Evolutionary conservation across 2,888 invertebrate genomes (phyloP).

Genomic region (Ferdinandea cuprea): DNA sequence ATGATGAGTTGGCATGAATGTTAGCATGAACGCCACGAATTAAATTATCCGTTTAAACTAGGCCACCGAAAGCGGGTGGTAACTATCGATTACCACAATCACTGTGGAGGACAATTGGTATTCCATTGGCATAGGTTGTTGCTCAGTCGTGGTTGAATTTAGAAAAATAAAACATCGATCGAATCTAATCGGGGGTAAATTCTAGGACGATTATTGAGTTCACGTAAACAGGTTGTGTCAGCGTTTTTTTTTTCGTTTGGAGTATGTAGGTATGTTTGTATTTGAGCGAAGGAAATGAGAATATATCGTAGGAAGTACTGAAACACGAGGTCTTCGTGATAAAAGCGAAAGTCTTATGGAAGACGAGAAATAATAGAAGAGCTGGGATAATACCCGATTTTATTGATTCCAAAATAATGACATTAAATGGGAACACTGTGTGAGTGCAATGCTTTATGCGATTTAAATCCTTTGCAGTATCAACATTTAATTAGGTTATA

Average conservation of each 20-base stretch:
- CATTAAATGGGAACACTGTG: too few species aligned
- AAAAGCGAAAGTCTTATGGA: too few species aligned
- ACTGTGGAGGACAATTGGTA: not conserved
- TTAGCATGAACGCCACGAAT: conserved; percentile 16
- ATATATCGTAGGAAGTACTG: too few species aligned
- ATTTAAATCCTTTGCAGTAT: too few species aligned
- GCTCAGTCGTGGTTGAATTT: not conserved
- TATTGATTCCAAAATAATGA: too few species aligned
- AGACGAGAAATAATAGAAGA: too few species aligned
- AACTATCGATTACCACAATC: conserved; percentile 11
- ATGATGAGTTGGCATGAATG: conserved; percentile 29
- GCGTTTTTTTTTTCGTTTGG: not conserved
- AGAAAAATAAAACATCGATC: conserved; percentile 17
- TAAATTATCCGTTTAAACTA: conserved; percentile 25
- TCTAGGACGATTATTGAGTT: not conserved
- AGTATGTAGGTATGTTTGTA: too few species aligned
- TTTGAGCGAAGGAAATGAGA: too few species aligned
- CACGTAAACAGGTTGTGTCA: not conserved
- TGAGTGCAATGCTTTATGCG: too few species aligned
- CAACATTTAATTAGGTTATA: too few species aligned
- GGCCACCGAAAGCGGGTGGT: conserved; percentile 12
- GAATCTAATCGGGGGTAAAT: not conserved
- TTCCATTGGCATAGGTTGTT: conserved; percentile 21
- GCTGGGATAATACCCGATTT: too few species aligned
- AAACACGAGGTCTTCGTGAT: too few species aligned